Base-by-base conservation (phyloP, 2,888 invertebrate genomes). In the Meiosimyza platycephala region DNA sequence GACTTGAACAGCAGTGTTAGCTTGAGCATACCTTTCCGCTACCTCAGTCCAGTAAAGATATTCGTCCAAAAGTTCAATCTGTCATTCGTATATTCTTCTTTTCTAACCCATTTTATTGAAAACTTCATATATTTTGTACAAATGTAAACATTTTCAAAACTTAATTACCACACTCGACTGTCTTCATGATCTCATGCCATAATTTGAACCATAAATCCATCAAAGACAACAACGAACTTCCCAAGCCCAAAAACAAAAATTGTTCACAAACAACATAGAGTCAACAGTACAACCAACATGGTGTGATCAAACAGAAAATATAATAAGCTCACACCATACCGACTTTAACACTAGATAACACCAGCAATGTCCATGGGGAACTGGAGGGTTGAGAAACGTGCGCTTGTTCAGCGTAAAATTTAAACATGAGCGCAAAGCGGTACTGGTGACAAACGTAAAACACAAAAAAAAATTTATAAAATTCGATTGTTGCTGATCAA, bases 401-500 rank as follows among this genome's bases (percentile, higher is more conserved):
- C 64, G 12, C 12, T 18, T 50, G 48, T 64, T 48, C n/a, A 48
- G 18, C n/a, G 16, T 50, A 51, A 50, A n/a, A 33, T 62, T 62
- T 40, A 62, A 40, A 62, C 40, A 40, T 40, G 40, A 54, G 18
- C n/a, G 54, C 60, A 28, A 40, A 50, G 64, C 74, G 77, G 77
- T 72, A 78, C 72, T n/a, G 50, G 65, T 76, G 67, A 28, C 13
- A 48, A 33, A 33, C 48, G 57, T 54, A 47, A 60, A 28, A 28
- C 28, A 28, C 28, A 28, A 72, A 63, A 63, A n/a, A 64, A 72
- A 72, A 64, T 74, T 72, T 71, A 73, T 74, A 75, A 84, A 84
- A 84, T 84, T 84, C 85, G 84, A 84, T 85, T 84, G 84, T 82
- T 81, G 80, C 81, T 84, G 84, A 85, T 85, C 85, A 84, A 84